Evolutionary conservation across 2,888 invertebrate species (phyloP).

Genomic region (Aphrophora alni): DNA sequence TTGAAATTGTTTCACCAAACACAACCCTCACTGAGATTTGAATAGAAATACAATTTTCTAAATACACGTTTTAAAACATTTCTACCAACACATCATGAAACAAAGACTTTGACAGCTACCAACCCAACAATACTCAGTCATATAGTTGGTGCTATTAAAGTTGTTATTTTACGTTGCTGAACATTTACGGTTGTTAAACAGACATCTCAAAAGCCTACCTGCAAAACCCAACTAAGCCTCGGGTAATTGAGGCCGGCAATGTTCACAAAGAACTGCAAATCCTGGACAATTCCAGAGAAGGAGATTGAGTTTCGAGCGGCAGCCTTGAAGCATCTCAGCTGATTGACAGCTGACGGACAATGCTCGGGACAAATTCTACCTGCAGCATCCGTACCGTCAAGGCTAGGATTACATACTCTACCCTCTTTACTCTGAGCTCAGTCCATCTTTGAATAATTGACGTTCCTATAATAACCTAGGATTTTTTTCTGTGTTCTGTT

Average conservation of each 20-base stretch:
- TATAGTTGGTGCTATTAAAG: not conserved
- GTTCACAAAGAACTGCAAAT: not conserved
- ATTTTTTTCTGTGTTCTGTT: too few species aligned
- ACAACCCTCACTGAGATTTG: too few species aligned
- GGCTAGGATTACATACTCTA: not conserved
- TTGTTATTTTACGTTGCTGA: not conserved
- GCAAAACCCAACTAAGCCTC: not conserved
- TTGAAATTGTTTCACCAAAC: too few species aligned
- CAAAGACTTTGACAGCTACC: not conserved
- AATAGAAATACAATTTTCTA: too few species aligned
- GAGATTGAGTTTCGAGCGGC: conserved; percentile 5
- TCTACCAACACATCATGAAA: not conserved
- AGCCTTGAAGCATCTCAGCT: not conserved
- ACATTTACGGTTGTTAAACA: not conserved
- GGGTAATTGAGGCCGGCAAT: not conserved
- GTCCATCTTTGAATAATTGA: too few species aligned
- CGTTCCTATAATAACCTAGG: too few species aligned
- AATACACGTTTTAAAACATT: not conserved
- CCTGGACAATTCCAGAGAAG: not conserved
- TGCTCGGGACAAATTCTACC: not conserved
- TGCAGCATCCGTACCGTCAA: not conserved
- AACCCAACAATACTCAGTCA: not conserved
- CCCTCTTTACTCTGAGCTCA: not conserved
- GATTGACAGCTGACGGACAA: not conserved
- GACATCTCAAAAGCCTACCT: not conserved